Evolutionary conservation across 2,797 vertebrate genomes (phyloP), one percentile per base, ranked within the genome.

Genomic region (Pseudopleuronectes americanus): DNA sequence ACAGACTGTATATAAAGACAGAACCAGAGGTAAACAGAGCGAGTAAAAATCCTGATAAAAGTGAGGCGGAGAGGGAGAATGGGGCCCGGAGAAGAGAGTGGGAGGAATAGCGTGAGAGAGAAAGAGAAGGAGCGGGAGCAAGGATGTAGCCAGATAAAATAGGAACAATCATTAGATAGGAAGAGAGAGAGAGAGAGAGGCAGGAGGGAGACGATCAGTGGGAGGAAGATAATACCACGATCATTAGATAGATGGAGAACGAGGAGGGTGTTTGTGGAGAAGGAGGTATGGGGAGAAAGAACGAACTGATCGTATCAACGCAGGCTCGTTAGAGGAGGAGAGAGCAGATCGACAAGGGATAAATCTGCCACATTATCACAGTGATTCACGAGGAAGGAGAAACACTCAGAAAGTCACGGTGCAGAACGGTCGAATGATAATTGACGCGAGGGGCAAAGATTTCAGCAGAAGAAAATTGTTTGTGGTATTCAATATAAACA

Each of bases 81-180:
- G 57, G 57, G 23, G 70, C 53, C 55, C 1, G 10, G 70, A n/a
- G 68, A 26, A 69, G 69, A 36, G 79, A 84, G 86, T 90, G 75
- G 81, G 86, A 88, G 84, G 80, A 86, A 81, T 78, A 67, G 75
- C 21, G 23, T 65, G 51, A 76, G 26, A 55, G 53, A 74, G 56
- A 68, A 33, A 63, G 64, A 56, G 43, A 45, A 19, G 17, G 17
- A 45, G 17, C 17, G 12, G 16, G 43, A 19, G 41, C 41, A 14
- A 45, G 16, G 13, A 80, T 68, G 53, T 48, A 58, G 65, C 55
- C 36, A 48, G 31, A 88, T 90, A 73, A 91, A 88, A 86, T 52
- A 57, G 74, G 57, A 85, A 62, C 68, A 64, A 84, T 84, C 75
- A 83, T 86, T 88, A 89, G 55, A 77, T 33, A 56, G 75, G 71